A percentile compares a stretch with the other conserved stretches of the same genome.
Conservation (phyloP, 2,797 vertebrate genomes). For the Leptodactylus fallax region DNA sequence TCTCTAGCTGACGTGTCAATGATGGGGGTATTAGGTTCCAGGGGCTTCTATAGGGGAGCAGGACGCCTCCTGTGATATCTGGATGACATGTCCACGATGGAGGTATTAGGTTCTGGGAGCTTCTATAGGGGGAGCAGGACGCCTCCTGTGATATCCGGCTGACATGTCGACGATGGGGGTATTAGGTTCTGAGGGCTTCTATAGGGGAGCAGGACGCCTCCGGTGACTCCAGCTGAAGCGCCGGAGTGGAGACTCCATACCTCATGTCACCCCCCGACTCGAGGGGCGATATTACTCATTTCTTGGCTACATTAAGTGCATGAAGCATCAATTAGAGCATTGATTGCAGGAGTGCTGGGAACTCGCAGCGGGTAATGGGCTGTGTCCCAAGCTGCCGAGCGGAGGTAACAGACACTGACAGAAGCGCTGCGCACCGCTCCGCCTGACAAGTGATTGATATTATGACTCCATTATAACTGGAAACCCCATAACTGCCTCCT, state of each 20-base stretch:
- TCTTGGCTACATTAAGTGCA: slow-evolving; percentile 63
- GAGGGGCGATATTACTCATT: slow-evolving; percentile 55
- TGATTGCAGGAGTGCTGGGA: slow-evolving; percentile 61
- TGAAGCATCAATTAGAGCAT: slow-evolving; percentile 63
- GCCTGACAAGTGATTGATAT: slow-evolving; percentile 59
- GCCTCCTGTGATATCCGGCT: too few relatives aligned
- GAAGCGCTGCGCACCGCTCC: not conserved
- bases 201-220: too few relatives aligned
- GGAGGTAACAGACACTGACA: slow-evolving; percentile 47
- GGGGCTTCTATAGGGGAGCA: too few relatives aligned
- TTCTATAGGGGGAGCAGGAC: too few relatives aligned
- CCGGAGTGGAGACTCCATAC: slow-evolving; percentile 20
- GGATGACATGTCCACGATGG: too few relatives aligned
- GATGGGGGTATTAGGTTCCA: too few relatives aligned
- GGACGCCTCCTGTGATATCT: too few relatives aligned
- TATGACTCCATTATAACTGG: slow-evolving; percentile 61
- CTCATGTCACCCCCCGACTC: slow-evolving; percentile 46
- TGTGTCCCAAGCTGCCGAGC: slow-evolving; percentile 53
- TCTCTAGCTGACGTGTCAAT: too few relatives aligned
- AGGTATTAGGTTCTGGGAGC: too few relatives aligned
- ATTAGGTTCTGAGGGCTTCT: too few relatives aligned
- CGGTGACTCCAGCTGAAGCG: too few relatives aligned
- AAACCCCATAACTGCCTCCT: slow-evolving; percentile 59
- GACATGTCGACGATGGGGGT: too few relatives aligned
- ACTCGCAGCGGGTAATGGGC: slow-evolving; percentile 59